A percentile compares a stretch with the other conserved stretches of the same genome.
phyloP scores from a whole-genome alignment of 2,888 invertebrate genomes.

The Sceliomorpha sp. region DNA sequence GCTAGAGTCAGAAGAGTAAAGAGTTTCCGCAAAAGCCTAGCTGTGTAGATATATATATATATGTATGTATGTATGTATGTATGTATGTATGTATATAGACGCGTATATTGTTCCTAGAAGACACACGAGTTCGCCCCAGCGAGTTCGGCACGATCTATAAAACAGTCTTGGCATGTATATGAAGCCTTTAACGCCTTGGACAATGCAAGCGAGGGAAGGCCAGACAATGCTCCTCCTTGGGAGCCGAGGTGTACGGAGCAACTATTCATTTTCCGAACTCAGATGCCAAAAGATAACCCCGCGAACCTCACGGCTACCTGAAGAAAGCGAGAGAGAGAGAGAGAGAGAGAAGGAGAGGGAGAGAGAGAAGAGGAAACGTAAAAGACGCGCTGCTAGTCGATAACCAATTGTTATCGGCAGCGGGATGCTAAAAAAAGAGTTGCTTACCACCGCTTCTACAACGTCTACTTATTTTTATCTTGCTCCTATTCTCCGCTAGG shows the following conservation, averaged over 20 bases:
- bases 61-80: no score
- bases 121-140: slow-evolving; percentile 26
- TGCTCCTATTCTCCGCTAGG: no score
- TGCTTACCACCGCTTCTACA: no score
- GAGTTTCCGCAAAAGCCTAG: no score
- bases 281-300: slow-evolving; percentile 68
- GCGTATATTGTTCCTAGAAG: slow-evolving; percentile 6
- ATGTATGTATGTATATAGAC: no score
- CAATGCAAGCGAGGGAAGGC: slow-evolving; percentile 62
- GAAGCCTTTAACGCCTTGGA: slow-evolving; percentile 74
- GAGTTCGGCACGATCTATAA: slow-evolving; percentile 46
- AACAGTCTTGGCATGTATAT: slow-evolving; percentile 66
- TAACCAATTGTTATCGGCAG: no score
- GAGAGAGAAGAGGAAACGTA: slow-evolving; percentile 6
- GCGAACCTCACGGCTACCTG: slow-evolving; percentile 60
- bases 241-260: slow-evolving; percentile 52
- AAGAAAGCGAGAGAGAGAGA: slow-evolving; percentile 22
- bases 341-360: slow-evolving; percentile 9
- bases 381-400: no score
- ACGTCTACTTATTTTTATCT: no score
- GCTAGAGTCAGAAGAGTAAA: no score
- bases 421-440: no score
- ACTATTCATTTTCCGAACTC: slow-evolving; percentile 70
- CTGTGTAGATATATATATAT: no score
- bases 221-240: slow-evolving; percentile 63